phyloP scores from a whole-genome alignment of 1,140 invertebrate genomes.

The Anastatus disparis region DNA sequence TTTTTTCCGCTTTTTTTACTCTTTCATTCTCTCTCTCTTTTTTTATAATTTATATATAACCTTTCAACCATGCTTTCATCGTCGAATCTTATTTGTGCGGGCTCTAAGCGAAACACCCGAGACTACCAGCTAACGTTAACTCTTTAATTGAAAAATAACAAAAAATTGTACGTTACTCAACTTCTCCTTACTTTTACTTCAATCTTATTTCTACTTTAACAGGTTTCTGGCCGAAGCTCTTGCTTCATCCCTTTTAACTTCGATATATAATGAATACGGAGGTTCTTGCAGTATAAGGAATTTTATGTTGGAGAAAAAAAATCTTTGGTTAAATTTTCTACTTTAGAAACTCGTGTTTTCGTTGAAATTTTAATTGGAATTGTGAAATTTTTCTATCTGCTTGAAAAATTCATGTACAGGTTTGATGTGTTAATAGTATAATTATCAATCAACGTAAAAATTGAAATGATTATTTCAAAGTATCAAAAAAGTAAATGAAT shows the following conservation, averaged over 20 bases:
- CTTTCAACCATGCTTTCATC: slow-evolving; percentile 8
- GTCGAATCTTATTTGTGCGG: slow-evolving; percentile 49
- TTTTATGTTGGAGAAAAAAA: no score
- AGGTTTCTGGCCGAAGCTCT: background rate
- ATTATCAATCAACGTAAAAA: no score
- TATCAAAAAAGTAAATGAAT: no score
- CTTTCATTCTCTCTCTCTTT: background rate
- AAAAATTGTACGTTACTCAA: slow-evolving; percentile 13
- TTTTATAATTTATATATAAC: background rate
- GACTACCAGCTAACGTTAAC: slow-evolving; percentile 22
- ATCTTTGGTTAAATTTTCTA: slow-evolving; percentile 20
- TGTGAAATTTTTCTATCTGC: no score
- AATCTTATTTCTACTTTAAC: slow-evolving; percentile 13
- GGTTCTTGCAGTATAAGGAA: slow-evolving; percentile 2
- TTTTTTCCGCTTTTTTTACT: no score
- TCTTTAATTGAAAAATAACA: slow-evolving; percentile 40
- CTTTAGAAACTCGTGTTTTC: background rate
- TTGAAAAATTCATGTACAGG: no score
- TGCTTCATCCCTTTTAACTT: background rate
- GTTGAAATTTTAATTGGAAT: slow-evolving; percentile 22
- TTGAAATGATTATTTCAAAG: no score
- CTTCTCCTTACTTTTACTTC: background rate
- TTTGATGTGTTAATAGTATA: no score
- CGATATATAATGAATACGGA: background rate
- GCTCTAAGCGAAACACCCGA: slow-evolving; percentile 6